These are phyloP conservation scores for Syrmaticus mikado DNA, from an alignment of 2,113 vertebrate genomes.

Conservation along the genomic window DNA sequence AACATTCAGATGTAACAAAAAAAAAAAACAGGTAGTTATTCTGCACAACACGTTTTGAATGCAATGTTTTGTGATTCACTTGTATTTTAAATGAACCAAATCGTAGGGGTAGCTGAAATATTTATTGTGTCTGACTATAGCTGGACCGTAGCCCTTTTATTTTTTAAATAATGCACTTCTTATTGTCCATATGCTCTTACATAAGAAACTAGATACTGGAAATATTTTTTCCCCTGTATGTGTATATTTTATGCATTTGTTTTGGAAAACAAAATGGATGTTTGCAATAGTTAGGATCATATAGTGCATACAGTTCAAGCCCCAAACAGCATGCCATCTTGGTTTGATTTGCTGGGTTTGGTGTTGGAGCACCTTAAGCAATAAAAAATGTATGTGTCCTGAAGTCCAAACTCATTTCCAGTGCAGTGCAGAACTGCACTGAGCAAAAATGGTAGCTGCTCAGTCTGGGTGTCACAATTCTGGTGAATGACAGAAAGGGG, in stretches of 20 bases:
- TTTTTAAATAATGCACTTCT: conserved; percentile 16
- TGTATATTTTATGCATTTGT: not conserved
- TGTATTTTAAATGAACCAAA: conserved; percentile 49
- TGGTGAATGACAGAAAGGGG: not conserved
- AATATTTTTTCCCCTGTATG: not conserved
- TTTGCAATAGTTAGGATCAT: not conserved
- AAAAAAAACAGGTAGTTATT: conserved; percentile 26
- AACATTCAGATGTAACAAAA: conserved; percentile 33
- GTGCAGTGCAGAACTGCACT: not conserved
- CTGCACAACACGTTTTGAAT: not conserved
- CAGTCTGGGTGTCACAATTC: not conserved
- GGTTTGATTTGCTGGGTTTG: not conserved
- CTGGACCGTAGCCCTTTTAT: not conserved
- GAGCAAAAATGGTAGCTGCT: not conserved
- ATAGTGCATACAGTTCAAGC: not conserved
- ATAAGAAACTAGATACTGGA: not conserved
- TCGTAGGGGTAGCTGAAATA: conserved; percentile 37
- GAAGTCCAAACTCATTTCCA: not conserved
- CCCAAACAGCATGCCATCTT: not conserved
- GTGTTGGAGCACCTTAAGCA: not conserved
- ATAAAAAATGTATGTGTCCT: not conserved
- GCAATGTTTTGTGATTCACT: not conserved
- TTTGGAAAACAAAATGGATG: not conserved
- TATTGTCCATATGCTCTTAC: not conserved
- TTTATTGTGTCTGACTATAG: conserved; percentile 4